Evolutionary conservation across 1,140 invertebrate species (phyloP), one percentile per base, ranked within the genome.

Genomic region (Diachasma alloeum): DNA sequence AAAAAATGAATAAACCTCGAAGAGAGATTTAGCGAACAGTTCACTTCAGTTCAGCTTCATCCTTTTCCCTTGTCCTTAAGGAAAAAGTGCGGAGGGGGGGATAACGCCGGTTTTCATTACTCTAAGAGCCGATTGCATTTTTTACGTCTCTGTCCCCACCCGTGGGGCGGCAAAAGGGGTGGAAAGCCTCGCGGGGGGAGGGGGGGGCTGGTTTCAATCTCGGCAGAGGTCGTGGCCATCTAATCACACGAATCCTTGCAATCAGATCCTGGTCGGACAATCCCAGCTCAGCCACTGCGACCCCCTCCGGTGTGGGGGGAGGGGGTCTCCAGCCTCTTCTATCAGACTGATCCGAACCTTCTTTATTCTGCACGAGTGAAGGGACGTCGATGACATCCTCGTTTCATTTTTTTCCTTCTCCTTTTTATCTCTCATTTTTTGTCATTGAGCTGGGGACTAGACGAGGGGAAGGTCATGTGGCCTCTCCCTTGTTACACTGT

Each of bases 101-200:
- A 83, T 84, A 82, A 82, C 80, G 80, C 78, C 81, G 81, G 83
- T 81, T 88, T 89, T 90, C 88, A 90, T 89, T 89, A 89, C 87
- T 83, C 85, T 88, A 89, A 90, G 86, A 89, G 88, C 87, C 87
- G 88, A 90, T 88, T 89, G 88, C 87, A 87, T 90, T 90, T 89
- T 90, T 89, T 90, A 87, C 84, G 83, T 87, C 83, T 85, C 82
- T 79, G 76, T 26, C 59, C 59, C 59, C 24, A 6, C 19, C 81
- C 81, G 80, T 80, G 78, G 74, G 67, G 67, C 13, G 42, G n/a
- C 63, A 74, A 81, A 77, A 79, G 78, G 69, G 70, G 37, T 13
- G n/a, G 17, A 68, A 37, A n/a, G 13, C n/a, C 11, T 9, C 26
- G 39, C 3, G 53, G 39, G 67, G 0, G 53, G 39, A 56, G 0